Evolutionary conservation across 2,888 invertebrate species (phyloP).

Genomic region (Nephrocerus scutellatus): DNA sequence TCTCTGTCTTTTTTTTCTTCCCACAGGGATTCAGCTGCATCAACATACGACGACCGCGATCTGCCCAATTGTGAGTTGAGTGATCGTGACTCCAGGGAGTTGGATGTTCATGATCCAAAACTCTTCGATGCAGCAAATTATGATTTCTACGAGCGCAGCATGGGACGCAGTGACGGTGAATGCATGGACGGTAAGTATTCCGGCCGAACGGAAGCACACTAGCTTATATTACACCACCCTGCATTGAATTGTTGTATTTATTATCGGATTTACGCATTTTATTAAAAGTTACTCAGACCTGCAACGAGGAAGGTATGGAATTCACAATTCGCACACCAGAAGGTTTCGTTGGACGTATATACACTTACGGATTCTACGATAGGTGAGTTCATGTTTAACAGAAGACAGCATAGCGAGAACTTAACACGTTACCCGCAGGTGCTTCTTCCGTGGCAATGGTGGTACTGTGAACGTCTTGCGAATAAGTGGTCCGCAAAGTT

Average conservation of each 20-base stretch:
- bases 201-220: background rate
- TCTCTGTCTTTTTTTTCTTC: constrained; percentile 5
- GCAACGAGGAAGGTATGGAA: constrained; percentile 91
- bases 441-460: constrained; percentile 86
- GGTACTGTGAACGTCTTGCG: constrained; percentile 74
- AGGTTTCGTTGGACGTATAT: constrained; percentile 83
- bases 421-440: too few species aligned
- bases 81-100: constrained; percentile 74
- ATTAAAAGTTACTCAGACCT: constrained; percentile 72
- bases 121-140: constrained; percentile 80
- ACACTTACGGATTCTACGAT: constrained; percentile 87
- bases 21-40: constrained; percentile 52
- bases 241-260: background rate
- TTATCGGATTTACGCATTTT: constrained; percentile 6
- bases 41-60: constrained; percentile 55
- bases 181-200: constrained; percentile 78
- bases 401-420: too few species aligned
- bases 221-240: background rate
- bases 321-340: constrained; percentile 82
- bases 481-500: constrained; percentile 85
- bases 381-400: constrained; percentile 33
- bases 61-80: constrained; percentile 76
- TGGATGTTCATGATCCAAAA: constrained; percentile 77
- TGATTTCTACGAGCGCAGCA: constrained; percentile 76
- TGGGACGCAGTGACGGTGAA: constrained; percentile 64